A percentile compares a stretch with the other conserved stretches of the same genome.
phyloP scores from a whole-genome alignment of 2,797 vertebrate species.

The Oreochromis grahami region DNA sequence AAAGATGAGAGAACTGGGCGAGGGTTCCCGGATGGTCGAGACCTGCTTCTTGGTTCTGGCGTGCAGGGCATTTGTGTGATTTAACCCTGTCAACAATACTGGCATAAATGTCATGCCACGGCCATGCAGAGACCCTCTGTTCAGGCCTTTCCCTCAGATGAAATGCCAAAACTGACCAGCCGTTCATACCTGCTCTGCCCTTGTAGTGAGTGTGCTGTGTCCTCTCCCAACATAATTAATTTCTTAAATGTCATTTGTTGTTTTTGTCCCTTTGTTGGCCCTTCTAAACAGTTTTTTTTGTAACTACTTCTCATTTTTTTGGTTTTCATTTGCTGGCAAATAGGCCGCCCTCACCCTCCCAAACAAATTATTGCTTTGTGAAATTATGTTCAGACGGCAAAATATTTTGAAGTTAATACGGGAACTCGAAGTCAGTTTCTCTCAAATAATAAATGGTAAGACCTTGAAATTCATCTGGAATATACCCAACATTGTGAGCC shows the following conservation, averaged over 20 bases:
- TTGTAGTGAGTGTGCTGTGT: not conserved
- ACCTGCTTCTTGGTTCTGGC: slow-evolving; percentile 51
- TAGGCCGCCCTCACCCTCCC: not conserved
- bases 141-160: slow-evolving; percentile 53
- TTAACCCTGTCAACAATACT: slow-evolving; percentile 36
- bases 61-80: slow-evolving; percentile 48
- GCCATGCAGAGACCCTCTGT: slow-evolving; percentile 47
- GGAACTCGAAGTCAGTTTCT: slow-evolving; percentile 65
- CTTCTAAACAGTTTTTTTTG: slow-evolving; percentile 26
- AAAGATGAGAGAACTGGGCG: not conserved
- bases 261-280: slow-evolving; percentile 19
- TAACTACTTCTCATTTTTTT: slow-evolving; percentile 21
- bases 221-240: not conserved
- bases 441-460: slow-evolving; percentile 69
- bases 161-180: slow-evolving; percentile 49
- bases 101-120: slow-evolving; percentile 44
- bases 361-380: slow-evolving; percentile 56
- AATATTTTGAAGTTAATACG: slow-evolving; percentile 63
- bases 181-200: slow-evolving; percentile 19
- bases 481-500: slow-evolving; percentile 71
- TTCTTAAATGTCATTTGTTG: not conserved
- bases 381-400: slow-evolving; percentile 56
- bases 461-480: slow-evolving; percentile 76
- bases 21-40: slow-evolving; percentile 53
- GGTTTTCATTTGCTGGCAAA: slow-evolving; percentile 18